Percentiles rank a stretch among this genome's conserved stretches.
These are phyloP conservation scores for Cynaeus angustus DNA, from an alignment of 2,888 invertebrate genomes.

Conservation along the genomic window DNA sequence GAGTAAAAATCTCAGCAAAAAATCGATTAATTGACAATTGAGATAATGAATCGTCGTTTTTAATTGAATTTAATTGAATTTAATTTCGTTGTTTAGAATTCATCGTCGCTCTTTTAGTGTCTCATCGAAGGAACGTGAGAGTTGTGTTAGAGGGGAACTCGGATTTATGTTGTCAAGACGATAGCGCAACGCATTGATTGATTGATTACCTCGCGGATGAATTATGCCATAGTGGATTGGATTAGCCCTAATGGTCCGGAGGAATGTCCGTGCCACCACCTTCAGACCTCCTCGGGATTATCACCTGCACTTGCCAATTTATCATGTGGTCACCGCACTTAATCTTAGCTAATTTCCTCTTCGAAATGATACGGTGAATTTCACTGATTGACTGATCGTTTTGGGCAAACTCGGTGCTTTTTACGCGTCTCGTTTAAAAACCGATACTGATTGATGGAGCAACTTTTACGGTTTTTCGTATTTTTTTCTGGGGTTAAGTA, in stretches of 20 bases:
- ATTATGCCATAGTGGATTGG: constrained; percentile 69
- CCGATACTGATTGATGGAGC: constrained; percentile 49
- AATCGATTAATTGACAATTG: background rate
- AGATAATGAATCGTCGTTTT: background rate
- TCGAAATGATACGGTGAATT: constrained; percentile 46
- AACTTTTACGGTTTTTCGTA: constrained; percentile 38
- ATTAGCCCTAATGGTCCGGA: constrained; percentile 67
- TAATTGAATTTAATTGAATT: constrained; percentile 1
- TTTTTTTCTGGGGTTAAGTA: constrained; percentile 23
- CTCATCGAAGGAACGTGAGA: background rate
- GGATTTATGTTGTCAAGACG: constrained; percentile 70
- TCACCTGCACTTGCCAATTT: constrained; percentile 62
- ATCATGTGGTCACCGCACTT: constrained; percentile 59
- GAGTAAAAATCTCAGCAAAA: constrained; percentile 5
- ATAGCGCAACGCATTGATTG: constrained; percentile 67
- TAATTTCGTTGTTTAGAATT: constrained; percentile 4
- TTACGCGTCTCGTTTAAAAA: constrained; percentile 45
- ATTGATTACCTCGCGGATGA: constrained; percentile 70
- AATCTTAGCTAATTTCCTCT: constrained; percentile 56
- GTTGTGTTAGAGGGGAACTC: constrained; percentile 61
- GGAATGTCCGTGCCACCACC: constrained; percentile 64
- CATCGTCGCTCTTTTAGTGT: background rate
- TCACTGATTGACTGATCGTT: constrained; percentile 50
- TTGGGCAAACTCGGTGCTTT: constrained; percentile 39
- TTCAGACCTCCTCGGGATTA: constrained; percentile 59